These are phyloP conservation scores for Sitophilus oryzae DNA, from an alignment of 1,140 invertebrate species.

Conservation along the genomic window DNA sequence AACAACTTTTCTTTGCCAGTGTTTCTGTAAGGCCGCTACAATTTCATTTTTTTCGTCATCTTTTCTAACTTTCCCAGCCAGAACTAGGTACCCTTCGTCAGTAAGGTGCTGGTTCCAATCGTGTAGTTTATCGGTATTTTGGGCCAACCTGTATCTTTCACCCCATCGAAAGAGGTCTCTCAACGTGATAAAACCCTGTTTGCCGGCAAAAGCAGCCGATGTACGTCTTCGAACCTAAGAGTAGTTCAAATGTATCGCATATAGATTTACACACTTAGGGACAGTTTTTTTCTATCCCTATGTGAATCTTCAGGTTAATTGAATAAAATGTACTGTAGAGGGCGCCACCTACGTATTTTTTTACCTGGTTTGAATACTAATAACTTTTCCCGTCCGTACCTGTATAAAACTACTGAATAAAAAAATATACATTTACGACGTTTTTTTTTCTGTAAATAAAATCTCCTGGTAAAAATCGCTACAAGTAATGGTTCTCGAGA, in stretches of 20 bases:
- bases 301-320: no score
- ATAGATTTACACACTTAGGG: no score
- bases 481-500: no score
- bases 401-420: no score
- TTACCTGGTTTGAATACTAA: no score
- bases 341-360: no score
- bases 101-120: constrained; percentile 98
- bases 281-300: no score
- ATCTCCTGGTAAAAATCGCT: no score
- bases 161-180: constrained; percentile 98
- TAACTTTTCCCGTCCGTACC: no score
- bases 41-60: constrained; percentile 73
- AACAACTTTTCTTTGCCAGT: constrained; percentile 74
- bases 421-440: no score
- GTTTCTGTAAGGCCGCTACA: constrained; percentile 72
- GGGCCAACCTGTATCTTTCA: constrained; percentile 78
- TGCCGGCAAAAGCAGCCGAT: constrained; percentile 87
- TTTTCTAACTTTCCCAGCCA: constrained; percentile 90
- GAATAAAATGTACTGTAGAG: no score
- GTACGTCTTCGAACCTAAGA: constrained; percentile 64
- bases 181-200: constrained; percentile 91
- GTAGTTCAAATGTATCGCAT: constrained; percentile 48
- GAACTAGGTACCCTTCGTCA: constrained; percentile 93
- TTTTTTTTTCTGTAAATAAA: no score
- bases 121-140: constrained; percentile 57